Base-by-base conservation (phyloP, 92 coral and sea anemone species). In the Epizoanthus ramosus region DNA sequence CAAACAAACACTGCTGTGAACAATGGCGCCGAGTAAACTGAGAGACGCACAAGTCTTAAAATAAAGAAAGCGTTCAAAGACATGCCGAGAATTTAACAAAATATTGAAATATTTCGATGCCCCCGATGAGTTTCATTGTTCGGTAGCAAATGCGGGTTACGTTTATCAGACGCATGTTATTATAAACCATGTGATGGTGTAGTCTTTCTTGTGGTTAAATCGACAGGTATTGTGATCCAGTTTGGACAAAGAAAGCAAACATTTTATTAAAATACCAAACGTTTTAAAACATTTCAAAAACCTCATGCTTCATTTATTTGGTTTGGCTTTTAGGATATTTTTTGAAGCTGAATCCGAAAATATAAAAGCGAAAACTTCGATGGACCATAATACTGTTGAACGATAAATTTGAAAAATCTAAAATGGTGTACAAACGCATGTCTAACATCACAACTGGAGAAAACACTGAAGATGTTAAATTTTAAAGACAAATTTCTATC, bases 181-280 rank as follows among this genome's bases (percentile, higher is more conserved):
- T 21, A n/a, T 37, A 60, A 3, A 58, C 17, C 4, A 9, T 76
- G 56, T 53, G 24, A 4, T 1, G 18, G 9, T 43, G 12, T 9
- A 60, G 22, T 41, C 70, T 60, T 77, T 63, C 41, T 60, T 77
- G 71, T 63, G 82, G 82, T 77, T 59, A 59, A 39, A 41, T 77
- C 71, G 21, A 56, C 82, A 77, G 82, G 82, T 77, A 77, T 21
- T 59, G 33, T 12, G 4, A 23, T 0, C 3, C 70, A 59, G 10
- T 77, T 61, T 21, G 17, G 35, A 77, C 70, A 61, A 61, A 21
- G 82, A 22, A 37, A 39, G 58, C 45, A 63, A 77, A 22, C 22
- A 60, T 13, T 41, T 22, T 39, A 47, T 47, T 47, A 47, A 1
- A 47, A 47, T 47, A 12, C 54, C 9, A 47, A 47, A 47, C 54